Evolutionary conservation across 2,797 vertebrate genomes (phyloP), one percentile per base, ranked within the genome.

Genomic region (Cheirogaleus major): DNA sequence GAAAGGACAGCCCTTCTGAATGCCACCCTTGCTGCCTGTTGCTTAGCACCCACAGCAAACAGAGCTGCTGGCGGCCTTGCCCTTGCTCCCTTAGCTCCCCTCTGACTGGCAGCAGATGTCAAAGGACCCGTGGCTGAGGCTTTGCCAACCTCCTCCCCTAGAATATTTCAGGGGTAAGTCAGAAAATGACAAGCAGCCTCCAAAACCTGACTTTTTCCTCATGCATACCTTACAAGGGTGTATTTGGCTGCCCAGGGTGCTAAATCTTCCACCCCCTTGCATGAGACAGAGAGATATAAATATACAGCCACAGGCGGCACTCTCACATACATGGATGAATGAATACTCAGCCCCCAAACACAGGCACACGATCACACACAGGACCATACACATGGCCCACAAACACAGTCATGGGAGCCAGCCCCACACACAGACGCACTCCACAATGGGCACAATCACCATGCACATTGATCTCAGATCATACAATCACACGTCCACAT

Each of bases 181-280:
- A 92, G 91, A 97, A 14, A 93, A 92, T 95, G 7, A 93, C 93
- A 91, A 45, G 84, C 96, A 72, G 91, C 93, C 35, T 79, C 75
- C 67, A 90, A 87, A 96, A 95, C 67, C 15, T 20, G 22, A 45
- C 84, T 96, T 87, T 97, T 96, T 78, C 91, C 89, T 97, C 48
- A 17, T 90, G 81, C 93, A 50, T 85, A 96, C 98, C 98, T 98
- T 98, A 98, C 95, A 97, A 98, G 98, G 98, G 96, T 95, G 38
- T 96, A 84, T 87, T 93, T 96, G 92, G 14, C 57, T 55, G 55
- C 63, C 61, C 5, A 2, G 95, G 72, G 96, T 94, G 97, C 96
- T 93, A 92, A 41, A 48, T 95, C 67, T 80, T 83, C 61, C 96
- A 81, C 86, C 22, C n/a, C 30, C 69, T 59, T 52, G 10, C 89